Percentiles rank a stretch among this genome's conserved stretches.
Evolutionary conservation across 1,140 invertebrate genomes (phyloP).

Genomic region (Sesamia nonagrioides): DNA sequence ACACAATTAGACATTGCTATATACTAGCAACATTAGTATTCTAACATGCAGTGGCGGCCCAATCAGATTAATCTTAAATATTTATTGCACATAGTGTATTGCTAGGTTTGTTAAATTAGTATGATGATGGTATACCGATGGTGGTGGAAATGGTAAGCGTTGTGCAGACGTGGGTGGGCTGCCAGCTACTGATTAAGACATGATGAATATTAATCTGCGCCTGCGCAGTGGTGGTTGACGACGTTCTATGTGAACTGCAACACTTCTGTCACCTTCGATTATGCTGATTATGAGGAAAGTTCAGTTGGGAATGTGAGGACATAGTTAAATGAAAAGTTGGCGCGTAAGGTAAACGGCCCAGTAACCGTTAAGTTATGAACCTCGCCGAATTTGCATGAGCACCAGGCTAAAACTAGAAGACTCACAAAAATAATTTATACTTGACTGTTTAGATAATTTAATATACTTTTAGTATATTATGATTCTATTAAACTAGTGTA

Average conservation of each 20-base stretch:
- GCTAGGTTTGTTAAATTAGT: constrained; percentile 83
- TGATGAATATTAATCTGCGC: constrained; percentile 78
- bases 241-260: neutral
- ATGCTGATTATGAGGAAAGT: constrained; percentile 13
- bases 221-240: constrained; percentile 13
- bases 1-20: constrained; percentile 45
- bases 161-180: constrained; percentile 81
- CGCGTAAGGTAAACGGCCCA: no score
- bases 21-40: constrained; percentile 78
- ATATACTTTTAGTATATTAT: no score
- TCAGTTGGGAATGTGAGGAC: constrained; percentile 1
- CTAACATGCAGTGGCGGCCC: constrained; percentile 74
- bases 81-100: constrained; percentile 85
- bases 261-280: constrained; percentile 8
- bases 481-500: no score
- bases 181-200: constrained; percentile 74
- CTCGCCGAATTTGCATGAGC: no score
- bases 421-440: no score
- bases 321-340: neutral
- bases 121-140: constrained; percentile 83
- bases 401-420: no score
- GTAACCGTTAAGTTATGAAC: no score
- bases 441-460: no score
- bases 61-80: constrained; percentile 87
- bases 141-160: constrained; percentile 78